Conservation (phyloP, 2,113 vertebrate genomes). For the Coturnix japonica region DNA sequence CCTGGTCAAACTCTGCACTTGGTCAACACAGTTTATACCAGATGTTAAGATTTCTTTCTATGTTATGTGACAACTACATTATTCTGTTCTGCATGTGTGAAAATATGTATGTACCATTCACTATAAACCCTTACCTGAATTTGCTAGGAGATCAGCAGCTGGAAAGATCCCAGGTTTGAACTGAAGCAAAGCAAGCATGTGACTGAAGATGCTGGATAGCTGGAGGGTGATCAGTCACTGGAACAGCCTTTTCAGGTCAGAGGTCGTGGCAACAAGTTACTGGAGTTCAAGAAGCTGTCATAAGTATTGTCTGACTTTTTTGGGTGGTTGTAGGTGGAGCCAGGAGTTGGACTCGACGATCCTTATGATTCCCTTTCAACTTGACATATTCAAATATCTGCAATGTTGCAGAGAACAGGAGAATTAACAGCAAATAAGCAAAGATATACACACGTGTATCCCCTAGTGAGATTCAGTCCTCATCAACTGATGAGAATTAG, state of each 20-base stretch:
- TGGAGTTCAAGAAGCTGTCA: too few relatives aligned
- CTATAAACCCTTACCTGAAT: not conserved
- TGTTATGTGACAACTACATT: not conserved
- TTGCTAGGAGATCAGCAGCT: not conserved
- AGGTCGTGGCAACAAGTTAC: too few relatives aligned
- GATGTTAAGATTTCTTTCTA: not conserved
- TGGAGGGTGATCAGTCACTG: too few relatives aligned
- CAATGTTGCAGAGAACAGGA: not conserved
- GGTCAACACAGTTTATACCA: not conserved
- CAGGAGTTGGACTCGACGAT: too few relatives aligned
- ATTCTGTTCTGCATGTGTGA: not conserved
- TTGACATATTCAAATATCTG: too few relatives aligned
- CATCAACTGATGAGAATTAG: not conserved
- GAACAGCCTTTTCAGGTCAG: too few relatives aligned
- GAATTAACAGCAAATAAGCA: not conserved
- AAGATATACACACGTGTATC: rapidly evolving
- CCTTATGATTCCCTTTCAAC: too few relatives aligned
- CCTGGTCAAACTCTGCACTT: too few relatives aligned
- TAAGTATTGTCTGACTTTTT: too few relatives aligned
- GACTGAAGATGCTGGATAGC: not conserved
- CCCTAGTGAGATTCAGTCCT: not conserved
- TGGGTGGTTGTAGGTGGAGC: too few relatives aligned
- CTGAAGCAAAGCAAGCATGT: not conserved
- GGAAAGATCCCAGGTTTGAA: not conserved
- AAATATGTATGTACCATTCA: not conserved